Evolutionary conservation across 2,888 invertebrate species (phyloP).

Genomic region (Chesias legatella): DNA sequence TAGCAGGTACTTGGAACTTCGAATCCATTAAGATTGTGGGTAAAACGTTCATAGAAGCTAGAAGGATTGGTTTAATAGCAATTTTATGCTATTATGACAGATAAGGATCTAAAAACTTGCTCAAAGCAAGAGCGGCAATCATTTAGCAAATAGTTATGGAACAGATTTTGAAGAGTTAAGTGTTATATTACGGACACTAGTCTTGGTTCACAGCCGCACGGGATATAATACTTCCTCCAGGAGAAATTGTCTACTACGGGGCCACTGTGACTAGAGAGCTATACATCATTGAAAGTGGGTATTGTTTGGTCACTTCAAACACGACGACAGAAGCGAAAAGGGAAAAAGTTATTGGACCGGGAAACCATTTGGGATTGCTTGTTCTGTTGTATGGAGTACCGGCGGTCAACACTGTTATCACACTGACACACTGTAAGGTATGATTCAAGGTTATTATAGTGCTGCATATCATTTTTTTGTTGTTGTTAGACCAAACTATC

Average conservation of each 20-base stretch:
- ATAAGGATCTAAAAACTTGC: no score
- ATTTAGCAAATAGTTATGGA: no score
- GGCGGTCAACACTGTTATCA: slow-evolving; percentile 67
- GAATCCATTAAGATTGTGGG: not conserved
- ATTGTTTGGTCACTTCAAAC: slow-evolving; percentile 64
- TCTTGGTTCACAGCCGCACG: slow-evolving; percentile 50
- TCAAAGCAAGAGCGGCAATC: no score
- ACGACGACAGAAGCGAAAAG: slow-evolving; percentile 48
- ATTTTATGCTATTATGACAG: no score
- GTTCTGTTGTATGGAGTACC: slow-evolving; percentile 73
- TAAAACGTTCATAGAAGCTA: slow-evolving; percentile 1
- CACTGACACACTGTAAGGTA: slow-evolving; percentile 77
- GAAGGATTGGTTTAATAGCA: no score
- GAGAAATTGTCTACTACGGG: slow-evolving; percentile 75
- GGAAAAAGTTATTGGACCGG: slow-evolving; percentile 66
- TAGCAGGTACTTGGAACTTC: no score
- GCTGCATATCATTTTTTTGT: no score
- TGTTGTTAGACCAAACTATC: no score
- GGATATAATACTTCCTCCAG: slow-evolving; percentile 72
- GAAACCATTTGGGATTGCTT: slow-evolving; percentile 67
- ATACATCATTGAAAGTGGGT: slow-evolving; percentile 76
- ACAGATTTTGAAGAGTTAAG: no score
- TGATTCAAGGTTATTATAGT: no score
- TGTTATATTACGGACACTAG: not conserved
- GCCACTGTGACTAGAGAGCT: slow-evolving; percentile 75